These are phyloP conservation scores for Teinopalpus imperialis DNA, from an alignment of 2,888 invertebrate genomes.

Conservation along the genomic window DNA sequence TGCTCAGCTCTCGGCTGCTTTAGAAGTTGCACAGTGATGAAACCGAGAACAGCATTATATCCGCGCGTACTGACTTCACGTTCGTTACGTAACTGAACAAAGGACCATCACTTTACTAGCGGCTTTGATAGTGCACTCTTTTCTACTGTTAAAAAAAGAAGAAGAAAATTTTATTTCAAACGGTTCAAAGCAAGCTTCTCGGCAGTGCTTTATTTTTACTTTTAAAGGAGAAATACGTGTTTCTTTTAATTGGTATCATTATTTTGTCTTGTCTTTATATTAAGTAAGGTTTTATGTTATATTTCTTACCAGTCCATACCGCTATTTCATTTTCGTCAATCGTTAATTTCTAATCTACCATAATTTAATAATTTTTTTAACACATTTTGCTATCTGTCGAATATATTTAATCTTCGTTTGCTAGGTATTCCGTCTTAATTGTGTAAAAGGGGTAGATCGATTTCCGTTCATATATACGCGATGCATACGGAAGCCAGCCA, in stretches of 20 bases:
- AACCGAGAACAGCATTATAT: conserved; percentile 8
- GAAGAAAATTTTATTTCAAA: background rate
- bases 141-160: background rate
- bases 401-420: no score
- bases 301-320: no score
- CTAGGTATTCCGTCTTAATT: no score
- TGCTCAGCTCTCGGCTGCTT: conserved; percentile 49
- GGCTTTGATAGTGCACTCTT: background rate
- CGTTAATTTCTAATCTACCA: background rate
- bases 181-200: background rate
- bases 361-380: no score
- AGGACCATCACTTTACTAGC: background rate
- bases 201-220: no score
- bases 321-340: no score
- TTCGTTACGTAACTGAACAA: conserved; percentile 1
- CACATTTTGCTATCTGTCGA: no score
- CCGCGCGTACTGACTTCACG: background rate
- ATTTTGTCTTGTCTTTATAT: no score
- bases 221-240: no score
- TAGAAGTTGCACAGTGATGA: conserved; percentile 48
- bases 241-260: no score
- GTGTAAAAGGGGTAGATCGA: background rate
- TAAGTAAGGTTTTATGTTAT: no score
- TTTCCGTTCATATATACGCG: background rate
- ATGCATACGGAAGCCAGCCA: background rate